Base-by-base conservation (phyloP, 2,797 vertebrate species). In the Ispidina lecontei region DNA sequence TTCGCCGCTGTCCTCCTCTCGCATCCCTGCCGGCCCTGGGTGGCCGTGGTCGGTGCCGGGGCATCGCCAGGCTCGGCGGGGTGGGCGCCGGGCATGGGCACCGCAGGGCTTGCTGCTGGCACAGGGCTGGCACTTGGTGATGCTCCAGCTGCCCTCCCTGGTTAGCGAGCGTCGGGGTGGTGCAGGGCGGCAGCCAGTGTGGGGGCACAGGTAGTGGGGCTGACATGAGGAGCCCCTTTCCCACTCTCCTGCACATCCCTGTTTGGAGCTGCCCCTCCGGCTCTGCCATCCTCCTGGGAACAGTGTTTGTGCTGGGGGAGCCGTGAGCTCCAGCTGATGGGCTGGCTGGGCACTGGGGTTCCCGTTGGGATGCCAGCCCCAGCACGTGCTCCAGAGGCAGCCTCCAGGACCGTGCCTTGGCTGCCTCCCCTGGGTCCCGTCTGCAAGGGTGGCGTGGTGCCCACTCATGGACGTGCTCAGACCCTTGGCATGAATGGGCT, bases 1-100 rank as follows among this genome's bases (percentile, higher is more conserved):
- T 41, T 55, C 6, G 20, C 90, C 7, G 79, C 89, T 46, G 43
- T 44, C 43, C 91, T 82, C 78, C 8, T 4, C 90, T 26, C 2
- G 2, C 9, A 1, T 35, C 62, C 62, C 87, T 2, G 1, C 4
- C 2, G 44, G 70, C 18, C 8, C 60, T 3, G 49, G 12, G 26
- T 19, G 81, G 59, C 55, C 1, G 1, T 1, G 7, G 41, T 13
- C 0, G 5, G 64, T 49, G 39, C 56, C 0, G 1, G 64, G 33
- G 37, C 23, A 12, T 54, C 2, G 3, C 29, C 1, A 5, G 71
- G 47, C 52, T 46, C 2, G 0, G 33, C 1, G 5, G 22, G 47
- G 21, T 0, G 3, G 39, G 18, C 2, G 2, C 1, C 2, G 60
- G 62, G 7, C 2, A 4, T 0, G 2, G 52, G 29, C 1, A 4